These are phyloP conservation scores for Cenopis cana DNA, from an alignment of 2,888 invertebrate species.

Conservation along the genomic window DNA sequence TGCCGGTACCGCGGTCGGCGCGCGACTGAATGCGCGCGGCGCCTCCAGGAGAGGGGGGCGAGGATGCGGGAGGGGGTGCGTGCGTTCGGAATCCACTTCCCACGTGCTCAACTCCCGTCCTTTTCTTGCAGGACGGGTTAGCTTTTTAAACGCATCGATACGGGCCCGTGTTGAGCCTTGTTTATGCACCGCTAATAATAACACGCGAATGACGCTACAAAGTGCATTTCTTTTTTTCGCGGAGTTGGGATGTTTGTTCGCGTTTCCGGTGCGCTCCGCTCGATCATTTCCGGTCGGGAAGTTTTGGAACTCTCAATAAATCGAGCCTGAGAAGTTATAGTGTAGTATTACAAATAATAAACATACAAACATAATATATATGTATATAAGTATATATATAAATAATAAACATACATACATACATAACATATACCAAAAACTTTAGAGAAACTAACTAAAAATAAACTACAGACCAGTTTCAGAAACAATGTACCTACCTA, in stretches of 20 bases:
- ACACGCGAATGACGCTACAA: constrained; percentile 71
- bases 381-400: too few relatives aligned
- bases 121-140: constrained; percentile 82
- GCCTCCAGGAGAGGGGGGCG: constrained; percentile 60
- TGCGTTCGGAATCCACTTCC: constrained; percentile 84
- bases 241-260: constrained; percentile 62
- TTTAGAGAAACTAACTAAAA: too few relatives aligned
- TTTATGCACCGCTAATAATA: constrained; percentile 83
- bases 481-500: too few relatives aligned
- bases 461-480: too few relatives aligned
- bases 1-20: constrained; percentile 79
- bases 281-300: constrained; percentile 60
- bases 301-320: constrained; percentile 47
- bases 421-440: too few relatives aligned
- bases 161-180: constrained; percentile 79
- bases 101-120: constrained; percentile 81
- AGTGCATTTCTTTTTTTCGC: constrained; percentile 62
- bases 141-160: constrained; percentile 84
- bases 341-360: too few relatives aligned
- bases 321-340: constrained; percentile 41
- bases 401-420: too few relatives aligned
- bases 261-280: constrained; percentile 65
- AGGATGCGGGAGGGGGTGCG: constrained; percentile 74
- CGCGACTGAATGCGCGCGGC: constrained; percentile 81
- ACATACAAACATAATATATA: too few relatives aligned